These are phyloP conservation scores for Pithys albifrons DNA, from an alignment of 2,113 vertebrate genomes.

Conservation along the genomic window DNA sequence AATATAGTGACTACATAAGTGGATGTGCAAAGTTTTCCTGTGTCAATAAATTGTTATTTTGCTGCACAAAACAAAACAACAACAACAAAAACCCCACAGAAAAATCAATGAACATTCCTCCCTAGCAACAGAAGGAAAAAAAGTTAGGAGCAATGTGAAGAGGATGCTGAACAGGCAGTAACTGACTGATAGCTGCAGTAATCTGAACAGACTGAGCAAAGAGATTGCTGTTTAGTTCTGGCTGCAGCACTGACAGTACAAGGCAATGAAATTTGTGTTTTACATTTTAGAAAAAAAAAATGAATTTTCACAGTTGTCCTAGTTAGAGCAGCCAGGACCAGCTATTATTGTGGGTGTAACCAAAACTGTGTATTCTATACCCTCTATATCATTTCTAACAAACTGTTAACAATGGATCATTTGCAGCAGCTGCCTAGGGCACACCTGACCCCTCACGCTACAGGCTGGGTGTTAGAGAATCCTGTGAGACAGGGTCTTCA, in stretches of 20 bases:
- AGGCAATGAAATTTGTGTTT: neutral
- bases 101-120: neutral
- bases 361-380: no score
- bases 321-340: no score
- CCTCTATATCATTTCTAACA: no score
- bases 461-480: no score
- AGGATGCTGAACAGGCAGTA: neutral
- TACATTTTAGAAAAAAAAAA: neutral
- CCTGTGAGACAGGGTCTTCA: no score
- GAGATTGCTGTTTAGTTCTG: neutral
- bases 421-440: no score
- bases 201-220: neutral
- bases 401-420: no score
- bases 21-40: neutral
- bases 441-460: no score
- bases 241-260: neutral
- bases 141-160: neutral
- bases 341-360: no score
- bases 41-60: neutral
- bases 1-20: neutral
- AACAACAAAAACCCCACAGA: neutral
- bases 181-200: neutral
- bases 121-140: neutral
- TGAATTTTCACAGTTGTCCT: neutral
- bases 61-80: neutral